phyloP scores from a whole-genome alignment of 2,888 invertebrate species.

The Cecidostiba fungosa region DNA sequence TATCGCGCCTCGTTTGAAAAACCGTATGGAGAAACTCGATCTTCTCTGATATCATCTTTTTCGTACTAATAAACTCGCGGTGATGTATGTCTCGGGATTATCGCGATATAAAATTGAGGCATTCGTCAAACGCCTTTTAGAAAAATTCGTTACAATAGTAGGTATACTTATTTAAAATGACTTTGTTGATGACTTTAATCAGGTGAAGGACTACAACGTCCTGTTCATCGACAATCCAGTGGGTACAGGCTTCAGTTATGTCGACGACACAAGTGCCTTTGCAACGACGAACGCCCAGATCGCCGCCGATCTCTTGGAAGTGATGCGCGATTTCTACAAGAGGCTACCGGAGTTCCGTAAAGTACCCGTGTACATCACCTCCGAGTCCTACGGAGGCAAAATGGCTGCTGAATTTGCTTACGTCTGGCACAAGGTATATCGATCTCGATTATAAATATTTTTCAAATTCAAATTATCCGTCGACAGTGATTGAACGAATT shows the following conservation, averaged over 20 bases:
- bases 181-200: slow-evolving; percentile 39
- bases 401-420: slow-evolving; percentile 93
- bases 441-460: too few species aligned
- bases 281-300: slow-evolving; percentile 85
- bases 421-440: slow-evolving; percentile 81
- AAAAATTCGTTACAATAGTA: not conserved
- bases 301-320: slow-evolving; percentile 88
- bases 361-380: slow-evolving; percentile 91
- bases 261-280: slow-evolving; percentile 81
- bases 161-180: not conserved
- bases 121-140: not conserved
- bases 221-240: slow-evolving; percentile 95
- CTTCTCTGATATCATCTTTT: not conserved
- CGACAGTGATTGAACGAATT: not conserved
- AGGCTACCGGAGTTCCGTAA: slow-evolving; percentile 86
- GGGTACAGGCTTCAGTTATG: slow-evolving; percentile 93
- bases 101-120: not conserved
- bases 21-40: not conserved
- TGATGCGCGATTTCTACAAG: slow-evolving; percentile 87
- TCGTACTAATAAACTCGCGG: not conserved
- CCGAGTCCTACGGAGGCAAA: slow-evolving; percentile 96
- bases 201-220: slow-evolving; percentile 90
- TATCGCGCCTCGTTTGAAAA: not conserved
- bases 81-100: not conserved
- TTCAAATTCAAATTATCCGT: too few species aligned